These are phyloP conservation scores for Onychostoma macrolepis DNA, from an alignment of 2,113 vertebrate species.

Conservation along the genomic window DNA sequence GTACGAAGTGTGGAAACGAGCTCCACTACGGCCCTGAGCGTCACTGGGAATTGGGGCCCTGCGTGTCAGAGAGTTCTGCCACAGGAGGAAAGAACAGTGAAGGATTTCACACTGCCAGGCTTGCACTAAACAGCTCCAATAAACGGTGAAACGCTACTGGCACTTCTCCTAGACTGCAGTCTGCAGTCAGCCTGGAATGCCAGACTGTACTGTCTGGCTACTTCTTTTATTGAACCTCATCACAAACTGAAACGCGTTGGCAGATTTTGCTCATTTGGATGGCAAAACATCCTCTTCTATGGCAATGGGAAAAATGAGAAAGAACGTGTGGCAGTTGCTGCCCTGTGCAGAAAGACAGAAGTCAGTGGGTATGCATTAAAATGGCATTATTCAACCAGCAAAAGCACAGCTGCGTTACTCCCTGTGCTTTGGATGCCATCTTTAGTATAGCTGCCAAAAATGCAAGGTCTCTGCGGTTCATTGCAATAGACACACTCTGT, in stretches of 20 bases:
- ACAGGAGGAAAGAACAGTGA: neutral
- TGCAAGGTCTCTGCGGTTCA: neutral
- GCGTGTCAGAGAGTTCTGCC: conserved; percentile 91
- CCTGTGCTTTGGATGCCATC: neutral
- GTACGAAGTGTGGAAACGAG: conserved; percentile 92
- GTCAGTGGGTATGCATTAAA: neutral
- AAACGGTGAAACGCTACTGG: conserved; percentile 26
- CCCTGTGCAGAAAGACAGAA: neutral
- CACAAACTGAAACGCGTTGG: conserved; percentile 2
- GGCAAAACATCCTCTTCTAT: neutral
- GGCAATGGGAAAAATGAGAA: neutral
- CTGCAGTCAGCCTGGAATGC: conserved; percentile 35
- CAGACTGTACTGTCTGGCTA: conserved; percentile 19
- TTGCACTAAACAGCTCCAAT: neutral
- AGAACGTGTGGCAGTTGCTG: neutral
- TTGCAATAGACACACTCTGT: neutral
- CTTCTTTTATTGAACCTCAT: conserved; percentile 20
- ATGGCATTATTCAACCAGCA: neutral
- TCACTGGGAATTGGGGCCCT: conserved; percentile 94
- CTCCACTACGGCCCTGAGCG: conserved; percentile 91
- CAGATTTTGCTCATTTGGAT: conserved; percentile 20
- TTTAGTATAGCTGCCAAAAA: conserved; percentile 4
- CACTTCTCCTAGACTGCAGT: conserved; percentile 40
- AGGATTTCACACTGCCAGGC: conserved; percentile 11
- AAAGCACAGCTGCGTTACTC: neutral